Conservation (phyloP, 2,797 vertebrate genomes). For the Amblyraja radiata region DNA sequence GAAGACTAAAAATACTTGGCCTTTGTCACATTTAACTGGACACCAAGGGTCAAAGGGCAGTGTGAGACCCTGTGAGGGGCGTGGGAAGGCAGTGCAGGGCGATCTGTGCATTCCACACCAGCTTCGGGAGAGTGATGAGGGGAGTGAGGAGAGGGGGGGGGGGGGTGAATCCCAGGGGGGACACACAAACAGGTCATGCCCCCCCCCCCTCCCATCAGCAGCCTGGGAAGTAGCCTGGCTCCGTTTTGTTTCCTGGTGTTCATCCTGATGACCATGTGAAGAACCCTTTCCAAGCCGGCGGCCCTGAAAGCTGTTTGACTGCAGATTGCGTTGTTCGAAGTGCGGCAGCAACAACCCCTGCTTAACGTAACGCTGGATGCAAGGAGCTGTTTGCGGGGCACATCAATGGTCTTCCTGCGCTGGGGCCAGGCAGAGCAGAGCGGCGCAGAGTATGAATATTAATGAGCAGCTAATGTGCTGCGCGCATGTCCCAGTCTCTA, state of each 20-base stretch:
- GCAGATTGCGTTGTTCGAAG: background rate
- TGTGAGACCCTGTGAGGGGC: background rate
- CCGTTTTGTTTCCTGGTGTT: background rate
- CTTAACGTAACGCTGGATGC: background rate
- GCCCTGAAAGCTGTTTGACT: background rate
- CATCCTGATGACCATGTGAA: background rate
- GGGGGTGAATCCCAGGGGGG: background rate
- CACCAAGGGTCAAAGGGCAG: background rate
- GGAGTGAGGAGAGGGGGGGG: background rate
- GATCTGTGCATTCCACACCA: background rate
- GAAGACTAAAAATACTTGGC: background rate
- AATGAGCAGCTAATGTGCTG: slow-evolving; percentile 13
- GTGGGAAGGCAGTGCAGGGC: background rate
- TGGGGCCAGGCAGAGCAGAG: background rate
- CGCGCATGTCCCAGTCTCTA: background rate
- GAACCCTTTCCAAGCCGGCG: background rate
- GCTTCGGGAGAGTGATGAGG: background rate
- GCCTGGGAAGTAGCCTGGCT: background rate
- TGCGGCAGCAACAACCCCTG: too few relatives aligned
- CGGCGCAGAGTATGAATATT: slow-evolving; percentile 9
- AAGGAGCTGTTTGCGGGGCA: background rate
- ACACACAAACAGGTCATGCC: background rate
- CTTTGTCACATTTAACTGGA: background rate
- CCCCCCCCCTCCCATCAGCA: too few relatives aligned
- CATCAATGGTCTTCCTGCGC: background rate